Conservation (phyloP, 2,797 vertebrate species). For the Pangasius sanitwongsei region DNA sequence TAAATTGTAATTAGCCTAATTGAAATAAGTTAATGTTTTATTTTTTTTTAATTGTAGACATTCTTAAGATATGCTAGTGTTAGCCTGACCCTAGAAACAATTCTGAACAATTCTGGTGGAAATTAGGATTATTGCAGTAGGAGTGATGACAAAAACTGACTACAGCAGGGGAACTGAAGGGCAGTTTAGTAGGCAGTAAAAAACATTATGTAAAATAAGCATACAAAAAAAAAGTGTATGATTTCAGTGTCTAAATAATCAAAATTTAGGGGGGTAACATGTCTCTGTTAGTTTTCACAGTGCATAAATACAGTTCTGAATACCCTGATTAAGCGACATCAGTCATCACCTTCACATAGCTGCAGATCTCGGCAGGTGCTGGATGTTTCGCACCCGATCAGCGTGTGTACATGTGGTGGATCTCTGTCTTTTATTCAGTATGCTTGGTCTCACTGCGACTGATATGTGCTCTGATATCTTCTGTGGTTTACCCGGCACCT, state of each 20-base stretch:
- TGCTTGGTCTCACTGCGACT: background rate
- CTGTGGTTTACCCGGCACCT: background rate
- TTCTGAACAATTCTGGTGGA: too few relatives aligned
- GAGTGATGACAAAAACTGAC: background rate
- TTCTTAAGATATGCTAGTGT: background rate
- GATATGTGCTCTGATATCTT: background rate
- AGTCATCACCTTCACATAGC: background rate
- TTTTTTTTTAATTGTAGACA: background rate
- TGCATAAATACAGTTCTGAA: slow-evolving; percentile 2
- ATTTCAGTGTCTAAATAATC: background rate
- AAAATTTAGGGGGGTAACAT: too few relatives aligned
- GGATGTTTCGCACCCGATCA: background rate
- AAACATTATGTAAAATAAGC: background rate
- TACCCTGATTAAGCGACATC: background rate
- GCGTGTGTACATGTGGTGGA: background rate
- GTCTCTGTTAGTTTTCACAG: slow-evolving; percentile 10
- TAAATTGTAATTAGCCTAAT: background rate
- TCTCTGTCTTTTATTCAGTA: slow-evolving; percentile 6
- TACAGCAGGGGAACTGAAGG: background rate
- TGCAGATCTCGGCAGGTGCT: slow-evolving; percentile 4
- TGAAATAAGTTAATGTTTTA: background rate
- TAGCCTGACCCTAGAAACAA: background rate
- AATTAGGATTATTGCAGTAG: background rate
- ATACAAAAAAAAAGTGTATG: background rate
- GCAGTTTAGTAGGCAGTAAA: background rate